Conservation (phyloP, 2,113 vertebrate genomes). For the Sorex araneus region DNA sequence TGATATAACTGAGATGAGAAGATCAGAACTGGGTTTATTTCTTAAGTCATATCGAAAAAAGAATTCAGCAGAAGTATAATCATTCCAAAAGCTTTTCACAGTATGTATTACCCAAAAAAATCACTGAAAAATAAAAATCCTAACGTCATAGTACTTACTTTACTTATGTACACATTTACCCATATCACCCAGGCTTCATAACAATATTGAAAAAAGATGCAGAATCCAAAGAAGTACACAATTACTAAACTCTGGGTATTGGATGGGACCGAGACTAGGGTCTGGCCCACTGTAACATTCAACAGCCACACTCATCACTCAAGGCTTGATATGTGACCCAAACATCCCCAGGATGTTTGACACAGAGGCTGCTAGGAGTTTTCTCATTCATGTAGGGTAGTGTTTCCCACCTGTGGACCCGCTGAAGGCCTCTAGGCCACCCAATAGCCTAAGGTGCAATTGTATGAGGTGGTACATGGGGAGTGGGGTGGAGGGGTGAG, state of each 20-base stretch:
- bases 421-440: too few relatives aligned
- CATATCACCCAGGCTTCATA: background rate
- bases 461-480: too few relatives aligned
- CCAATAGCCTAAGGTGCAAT: too few relatives aligned
- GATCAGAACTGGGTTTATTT: background rate
- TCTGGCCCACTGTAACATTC: background rate
- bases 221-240: background rate
- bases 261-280: background rate
- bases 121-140: slow-evolving; percentile 14
- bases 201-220: background rate
- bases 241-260: background rate
- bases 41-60: background rate
- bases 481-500: too few relatives aligned
- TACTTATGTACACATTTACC: background rate
- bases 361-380: background rate
- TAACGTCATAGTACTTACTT: background rate
- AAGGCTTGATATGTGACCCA: background rate
- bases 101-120: background rate
- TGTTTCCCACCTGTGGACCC: too few relatives aligned
- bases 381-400: background rate
- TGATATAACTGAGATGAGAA: background rate
- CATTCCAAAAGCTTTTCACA: slow-evolving; percentile 1
- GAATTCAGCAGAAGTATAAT: background rate
- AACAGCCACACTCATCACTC: background rate
- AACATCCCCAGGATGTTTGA: background rate